Evolutionary conservation across 30 jellyfish, hydroid and myxozoan species (phyloP), one percentile per base, ranked within the genome.

Genomic region (Aurelia aurita): DNA sequence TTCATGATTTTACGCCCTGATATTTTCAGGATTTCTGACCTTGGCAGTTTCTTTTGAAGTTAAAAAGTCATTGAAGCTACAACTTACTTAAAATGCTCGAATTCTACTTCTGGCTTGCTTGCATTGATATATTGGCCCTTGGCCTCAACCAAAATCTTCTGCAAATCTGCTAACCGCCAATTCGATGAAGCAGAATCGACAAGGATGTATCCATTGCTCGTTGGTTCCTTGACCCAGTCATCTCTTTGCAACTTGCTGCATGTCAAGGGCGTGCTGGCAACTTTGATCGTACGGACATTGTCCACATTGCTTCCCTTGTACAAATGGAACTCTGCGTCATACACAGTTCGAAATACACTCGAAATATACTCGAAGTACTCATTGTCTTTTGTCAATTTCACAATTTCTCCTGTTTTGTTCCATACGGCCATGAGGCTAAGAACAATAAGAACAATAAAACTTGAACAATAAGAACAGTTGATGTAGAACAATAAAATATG

Each of bases 301-400:
- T 22, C 39, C 19, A 25, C 62, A 0, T 13, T 3, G 7, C 32
- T 3, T 5, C 76, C 70, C 5, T 32, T 58, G 34, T 49, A 75
- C 64, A 75, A 27, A 39, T 75, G 62, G 28, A 75, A 23, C 27
- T 53, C 76, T n/a, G 39, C 74, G 55, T 75, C 87, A 28, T 58
- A 75, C 22, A 39, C 13, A 8, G 51, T 39, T 39, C 51, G 51
- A 39, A 39, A 39, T 39, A 39, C 9, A 8, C 15, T 39, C 51
- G 51, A 39, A 8, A 39, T 39, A 39, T 39, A 39, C 9, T 39
- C 51, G 51, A 39, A 39, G 13, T 39, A 39, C 16, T 39, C 51
- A 6, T 39, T 55, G 11, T 55, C 14, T 55, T 6, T n/a, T 22
- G 12, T 55, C 14, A 16, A 22, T 3, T 22, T 14, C 25, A 19